Conservation (phyloP, 2,113 vertebrate genomes). For the Montifringilla adamsi region DNA sequence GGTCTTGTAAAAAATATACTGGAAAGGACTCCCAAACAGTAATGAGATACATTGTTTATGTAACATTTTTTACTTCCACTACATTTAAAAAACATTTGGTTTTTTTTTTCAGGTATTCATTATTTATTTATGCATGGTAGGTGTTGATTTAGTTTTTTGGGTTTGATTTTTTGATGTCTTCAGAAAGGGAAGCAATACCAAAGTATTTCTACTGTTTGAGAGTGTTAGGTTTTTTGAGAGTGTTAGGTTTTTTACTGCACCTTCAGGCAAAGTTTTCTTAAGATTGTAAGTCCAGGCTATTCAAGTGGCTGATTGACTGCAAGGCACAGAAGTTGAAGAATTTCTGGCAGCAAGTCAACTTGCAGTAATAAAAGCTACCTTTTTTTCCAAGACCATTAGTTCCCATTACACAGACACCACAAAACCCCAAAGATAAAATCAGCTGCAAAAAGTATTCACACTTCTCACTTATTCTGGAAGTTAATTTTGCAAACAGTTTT, state of each 20-base stretch:
- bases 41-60: not conserved
- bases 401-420: not conserved
- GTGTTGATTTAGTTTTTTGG: not conserved
- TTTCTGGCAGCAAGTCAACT: conserved; percentile 10
- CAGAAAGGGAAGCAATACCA: not conserved
- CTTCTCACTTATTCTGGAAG: not conserved
- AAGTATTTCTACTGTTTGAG: not conserved
- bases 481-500: not conserved
- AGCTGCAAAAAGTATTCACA: not conserved
- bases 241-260: not conserved
- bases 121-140: not conserved
- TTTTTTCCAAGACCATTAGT: not conserved
- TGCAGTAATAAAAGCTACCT: not conserved
- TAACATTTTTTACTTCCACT: not conserved
- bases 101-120: not conserved
- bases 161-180: not conserved
- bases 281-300: not conserved
- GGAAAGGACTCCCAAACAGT: not conserved
- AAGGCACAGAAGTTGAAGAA: not conserved
- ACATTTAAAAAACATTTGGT: not conserved
- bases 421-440: conserved; percentile 15
- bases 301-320: conserved; percentile 26
- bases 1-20: not conserved
- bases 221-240: not conserved
- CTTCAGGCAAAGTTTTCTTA: conserved; percentile 36